A percentile compares a stretch with the other conserved stretches of the same genome.
Conservation (phyloP, 2,888 invertebrate genomes). For the Seira sanloemensis region DNA sequence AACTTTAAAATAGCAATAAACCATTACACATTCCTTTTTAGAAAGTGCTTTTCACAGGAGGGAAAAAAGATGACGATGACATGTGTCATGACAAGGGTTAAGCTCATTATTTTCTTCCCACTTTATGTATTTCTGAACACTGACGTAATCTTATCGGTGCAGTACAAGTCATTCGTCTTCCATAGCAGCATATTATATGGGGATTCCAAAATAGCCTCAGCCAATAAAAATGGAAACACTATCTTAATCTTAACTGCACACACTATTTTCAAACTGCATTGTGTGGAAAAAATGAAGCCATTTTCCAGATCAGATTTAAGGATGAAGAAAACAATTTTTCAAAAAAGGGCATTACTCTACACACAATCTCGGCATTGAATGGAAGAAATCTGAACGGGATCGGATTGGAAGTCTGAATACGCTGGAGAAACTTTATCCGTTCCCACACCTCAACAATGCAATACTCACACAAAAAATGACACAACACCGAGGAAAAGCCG, state of each 20-base stretch:
- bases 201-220: not conserved
- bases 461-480: not conserved
- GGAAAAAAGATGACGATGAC: conserved; percentile 35
- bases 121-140: conserved; percentile 24
- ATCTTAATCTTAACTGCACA: conserved; percentile 13
- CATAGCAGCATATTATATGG: not conserved
- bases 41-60: not conserved
- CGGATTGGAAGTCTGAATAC: not conserved
- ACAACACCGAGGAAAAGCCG: no score
- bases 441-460: conserved; percentile 10
- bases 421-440: conserved; percentile 39
- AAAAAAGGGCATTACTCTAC: not conserved
- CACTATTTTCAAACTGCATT: not conserved
- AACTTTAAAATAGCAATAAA: conserved; percentile 6
- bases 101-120: conserved; percentile 60
- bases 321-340: not conserved
- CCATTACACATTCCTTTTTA: conserved; percentile 8
- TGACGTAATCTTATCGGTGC: conserved; percentile 51
- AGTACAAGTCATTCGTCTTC: conserved; percentile 14
- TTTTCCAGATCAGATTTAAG: conserved; percentile 7
- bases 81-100: conserved; percentile 63
- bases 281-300: not conserved
- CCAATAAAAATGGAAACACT: conserved; percentile 10
- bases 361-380: not conserved
- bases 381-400: not conserved